Evolutionary conservation across 2,888 invertebrate species (phyloP).

Genomic region (Bruchidius siliquastri): DNA sequence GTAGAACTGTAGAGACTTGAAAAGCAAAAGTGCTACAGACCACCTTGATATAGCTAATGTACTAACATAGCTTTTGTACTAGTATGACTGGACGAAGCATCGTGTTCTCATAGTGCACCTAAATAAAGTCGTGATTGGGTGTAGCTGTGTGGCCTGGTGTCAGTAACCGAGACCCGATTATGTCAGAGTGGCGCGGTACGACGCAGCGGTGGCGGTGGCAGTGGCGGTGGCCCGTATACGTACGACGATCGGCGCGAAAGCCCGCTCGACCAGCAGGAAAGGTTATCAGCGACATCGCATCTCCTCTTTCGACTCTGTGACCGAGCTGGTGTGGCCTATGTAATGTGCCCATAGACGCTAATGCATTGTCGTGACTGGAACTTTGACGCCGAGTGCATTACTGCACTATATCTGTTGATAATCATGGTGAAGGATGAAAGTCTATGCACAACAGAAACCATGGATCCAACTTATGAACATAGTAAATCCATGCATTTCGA

Average conservation of each 20-base stretch:
- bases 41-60: too few relatives aligned
- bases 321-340: background rate
- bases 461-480: too few relatives aligned
- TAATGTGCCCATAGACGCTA: background rate
- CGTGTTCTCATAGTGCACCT: background rate
- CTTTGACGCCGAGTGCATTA: too few relatives aligned
- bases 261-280: background rate
- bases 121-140: background rate
- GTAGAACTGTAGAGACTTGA: too few relatives aligned
- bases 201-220: background rate
- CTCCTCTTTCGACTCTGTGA: background rate
- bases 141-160: conserved; percentile 1
- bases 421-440: too few relatives aligned
- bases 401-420: too few relatives aligned
- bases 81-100: background rate
- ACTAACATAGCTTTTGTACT: background rate
- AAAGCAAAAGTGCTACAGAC: too few relatives aligned
- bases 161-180: conserved; percentile 13
- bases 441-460: too few relatives aligned
- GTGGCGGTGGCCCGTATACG: background rate
- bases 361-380: background rate
- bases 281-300: background rate
- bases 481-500: too few relatives aligned
- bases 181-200: conserved; percentile 3
- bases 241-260: background rate